Evolutionary conservation across 2,797 vertebrate genomes (phyloP).

Genomic region (Mallotus villosus): DNA sequence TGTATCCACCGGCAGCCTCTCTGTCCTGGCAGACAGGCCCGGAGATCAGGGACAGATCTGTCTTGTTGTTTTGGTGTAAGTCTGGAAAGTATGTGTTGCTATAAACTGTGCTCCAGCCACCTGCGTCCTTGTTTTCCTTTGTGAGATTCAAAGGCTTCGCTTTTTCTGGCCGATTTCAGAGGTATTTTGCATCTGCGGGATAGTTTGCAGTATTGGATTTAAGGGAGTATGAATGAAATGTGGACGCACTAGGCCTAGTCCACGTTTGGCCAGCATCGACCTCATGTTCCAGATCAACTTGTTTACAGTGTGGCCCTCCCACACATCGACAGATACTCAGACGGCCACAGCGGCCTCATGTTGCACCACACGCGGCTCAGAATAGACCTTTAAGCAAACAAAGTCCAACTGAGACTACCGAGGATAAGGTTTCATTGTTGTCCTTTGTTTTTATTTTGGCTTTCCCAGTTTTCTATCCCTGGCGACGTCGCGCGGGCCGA

Average conservation of each 20-base stretch:
- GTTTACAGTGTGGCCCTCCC: slow-evolving; percentile 67
- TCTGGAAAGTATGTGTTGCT: slow-evolving; percentile 66
- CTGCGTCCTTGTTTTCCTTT: slow-evolving; percentile 65
- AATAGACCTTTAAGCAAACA: slow-evolving; percentile 73
- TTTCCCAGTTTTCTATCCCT: slow-evolving; percentile 45
- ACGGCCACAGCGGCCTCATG: slow-evolving; percentile 63
- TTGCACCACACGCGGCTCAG: slow-evolving; percentile 65
- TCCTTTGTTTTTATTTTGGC: slow-evolving; percentile 62
- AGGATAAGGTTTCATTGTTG: slow-evolving; percentile 66
- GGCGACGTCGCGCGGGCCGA: slow-evolving; percentile 22
- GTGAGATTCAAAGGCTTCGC: slow-evolving; percentile 54
- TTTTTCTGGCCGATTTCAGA: slow-evolving; percentile 54
- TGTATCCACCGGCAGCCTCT: slow-evolving; percentile 51
- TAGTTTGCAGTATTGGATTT: slow-evolving; percentile 45
- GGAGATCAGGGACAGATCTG: slow-evolving; percentile 50
- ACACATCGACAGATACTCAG: slow-evolving; percentile 68
- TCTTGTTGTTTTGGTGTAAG: slow-evolving; percentile 60
- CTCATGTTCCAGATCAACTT: slow-evolving; percentile 51
- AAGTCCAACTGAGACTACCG: slow-evolving; percentile 52
- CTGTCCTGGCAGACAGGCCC: slow-evolving; percentile 50
- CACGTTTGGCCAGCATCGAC: slow-evolving; percentile 34
- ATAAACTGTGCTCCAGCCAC: slow-evolving; percentile 65
- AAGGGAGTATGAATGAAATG: slow-evolving; percentile 61
- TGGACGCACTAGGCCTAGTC: slow-evolving; percentile 51
- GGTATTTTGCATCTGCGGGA: slow-evolving; percentile 57